phyloP scores from a whole-genome alignment of 1,140 invertebrate species.

The Aphelenchoides avenae region DNA sequence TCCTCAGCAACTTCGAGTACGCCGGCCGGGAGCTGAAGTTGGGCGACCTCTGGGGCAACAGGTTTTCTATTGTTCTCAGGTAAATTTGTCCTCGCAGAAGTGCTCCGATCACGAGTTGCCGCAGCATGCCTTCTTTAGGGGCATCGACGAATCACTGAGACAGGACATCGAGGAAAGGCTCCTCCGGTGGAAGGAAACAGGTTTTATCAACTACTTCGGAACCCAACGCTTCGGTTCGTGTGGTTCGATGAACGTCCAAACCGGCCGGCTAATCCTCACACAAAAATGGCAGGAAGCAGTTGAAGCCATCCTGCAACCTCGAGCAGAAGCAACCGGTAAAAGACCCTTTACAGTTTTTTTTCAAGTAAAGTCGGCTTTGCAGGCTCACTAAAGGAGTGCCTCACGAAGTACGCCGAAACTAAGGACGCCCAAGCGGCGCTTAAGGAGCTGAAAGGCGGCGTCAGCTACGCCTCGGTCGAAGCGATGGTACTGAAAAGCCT shows the following conservation, averaged over 20 bases:
- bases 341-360: conserved; percentile 17
- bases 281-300: conserved; percentile 74
- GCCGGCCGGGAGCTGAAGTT: conserved; percentile 33
- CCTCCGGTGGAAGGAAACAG: conserved; percentile 68
- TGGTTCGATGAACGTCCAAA: conserved; percentile 74
- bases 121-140: conserved; percentile 47
- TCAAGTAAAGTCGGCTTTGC: conserved; percentile 19
- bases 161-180: conserved; percentile 69
- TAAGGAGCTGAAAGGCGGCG: conserved; percentile 60
- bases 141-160: conserved; percentile 68
- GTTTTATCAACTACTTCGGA: conserved; percentile 97
- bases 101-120: conserved; percentile 3
- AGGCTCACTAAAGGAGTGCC: conserved; percentile 16
- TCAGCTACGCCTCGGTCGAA: conserved; percentile 15
- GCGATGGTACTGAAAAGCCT: conserved; percentile 18
- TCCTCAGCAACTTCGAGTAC: conserved; percentile 48
- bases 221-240: conserved; percentile 88
- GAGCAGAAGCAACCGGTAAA: conserved; percentile 8
- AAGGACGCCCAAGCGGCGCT: conserved; percentile 23
- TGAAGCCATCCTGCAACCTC: conserved; percentile 62
- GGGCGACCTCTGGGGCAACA: conserved; percentile 52
- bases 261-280: conserved; percentile 75
- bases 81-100: conserved; percentile 18
- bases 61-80: conserved; percentile 50
- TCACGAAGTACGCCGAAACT: conserved; percentile 26